Evolutionary conservation across 2,888 invertebrate species (phyloP), one percentile per base, ranked within the genome.

Genomic region (Eurytoma californica): DNA sequence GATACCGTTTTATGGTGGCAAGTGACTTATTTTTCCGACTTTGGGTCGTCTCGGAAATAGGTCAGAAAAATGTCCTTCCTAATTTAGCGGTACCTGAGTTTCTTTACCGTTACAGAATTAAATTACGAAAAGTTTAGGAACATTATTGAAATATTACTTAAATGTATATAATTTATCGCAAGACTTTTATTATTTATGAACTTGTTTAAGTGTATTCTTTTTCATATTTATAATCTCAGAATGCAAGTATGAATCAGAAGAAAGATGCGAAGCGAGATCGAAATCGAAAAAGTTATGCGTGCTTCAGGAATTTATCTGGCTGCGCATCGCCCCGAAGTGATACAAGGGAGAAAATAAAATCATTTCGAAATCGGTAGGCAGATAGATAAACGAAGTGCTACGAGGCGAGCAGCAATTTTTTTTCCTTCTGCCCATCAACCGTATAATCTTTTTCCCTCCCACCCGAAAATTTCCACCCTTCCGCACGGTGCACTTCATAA

Each of bases 351-450:
- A 60, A 58, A 66, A 66, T 58, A 65, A 51, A 49, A 39, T 5
- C 20, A 28, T n/a, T 9, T 18, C 18, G 18, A 67, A 72, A 77
- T 77, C 58, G 58, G 55, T 57, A 63, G 65, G 63, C 58, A 49
- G 53, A 20, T 16, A 75, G 74, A 76, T 79, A 79, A 79, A 67
- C 60, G 57, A 68, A 80, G 58, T 51, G 53, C 53, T 68, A 58
- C 57, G 47, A 61, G 61, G 28, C 53, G 55, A 65, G 73, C 39
- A 67, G 80, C 57, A 77, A 72, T 76, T 80, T 77, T 39, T 39
- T 69, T 79, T 58, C 74, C 57, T 67, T 68, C 57, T 30, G 20
- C 70, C 39, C 39, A 39, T 39, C 39, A 9, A 58, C 18, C 65
- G 53, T 28, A 57, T 47, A 58, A 61, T 49, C 69, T 70, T 76